Evolutionary conservation across 2,797 vertebrate genomes (phyloP).

Genomic region (Synanceia verrucosa): DNA sequence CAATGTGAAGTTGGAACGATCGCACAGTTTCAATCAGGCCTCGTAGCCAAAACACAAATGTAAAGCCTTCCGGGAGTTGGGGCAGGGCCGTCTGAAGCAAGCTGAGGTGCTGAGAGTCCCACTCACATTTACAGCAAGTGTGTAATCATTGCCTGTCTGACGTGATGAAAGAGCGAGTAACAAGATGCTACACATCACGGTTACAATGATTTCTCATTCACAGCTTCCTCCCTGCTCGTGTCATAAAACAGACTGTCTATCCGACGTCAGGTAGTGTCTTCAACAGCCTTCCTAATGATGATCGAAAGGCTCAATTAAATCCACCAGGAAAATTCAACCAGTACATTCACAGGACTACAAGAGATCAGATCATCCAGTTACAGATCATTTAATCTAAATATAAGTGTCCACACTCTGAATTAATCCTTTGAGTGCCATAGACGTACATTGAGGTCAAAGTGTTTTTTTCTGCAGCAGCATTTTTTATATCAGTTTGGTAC

Average conservation of each 20-base stretch:
- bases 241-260: slow-evolving; percentile 14
- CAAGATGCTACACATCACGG: slow-evolving; percentile 48
- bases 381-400: slow-evolving; percentile 9
- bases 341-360: neutral
- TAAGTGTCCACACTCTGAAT: neutral
- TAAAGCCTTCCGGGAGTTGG: slow-evolving; percentile 50
- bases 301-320: neutral
- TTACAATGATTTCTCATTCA: slow-evolving; percentile 59
- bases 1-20: slow-evolving; percentile 60
- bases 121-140: slow-evolving; percentile 28
- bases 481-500: neutral
- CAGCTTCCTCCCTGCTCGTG: slow-evolving; percentile 26
- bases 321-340: neutral
- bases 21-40: slow-evolving; percentile 60
- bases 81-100: slow-evolving; percentile 20
- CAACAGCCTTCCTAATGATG: slow-evolving; percentile 27
- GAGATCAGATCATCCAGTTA: neutral
- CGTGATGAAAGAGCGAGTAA: slow-evolving; percentile 68
- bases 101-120: slow-evolving; percentile 29
- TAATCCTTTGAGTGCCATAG: no score
- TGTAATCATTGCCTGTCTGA: slow-evolving; percentile 36
- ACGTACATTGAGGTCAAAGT: no score
- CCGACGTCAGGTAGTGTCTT: slow-evolving; percentile 54
- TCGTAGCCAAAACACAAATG: slow-evolving; percentile 71
- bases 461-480: no score